Percentiles rank a stretch among this genome's conserved stretches.
phyloP scores from a whole-genome alignment of 64 coral and sea anemone species.

The Montipora foliosa region DNA sequence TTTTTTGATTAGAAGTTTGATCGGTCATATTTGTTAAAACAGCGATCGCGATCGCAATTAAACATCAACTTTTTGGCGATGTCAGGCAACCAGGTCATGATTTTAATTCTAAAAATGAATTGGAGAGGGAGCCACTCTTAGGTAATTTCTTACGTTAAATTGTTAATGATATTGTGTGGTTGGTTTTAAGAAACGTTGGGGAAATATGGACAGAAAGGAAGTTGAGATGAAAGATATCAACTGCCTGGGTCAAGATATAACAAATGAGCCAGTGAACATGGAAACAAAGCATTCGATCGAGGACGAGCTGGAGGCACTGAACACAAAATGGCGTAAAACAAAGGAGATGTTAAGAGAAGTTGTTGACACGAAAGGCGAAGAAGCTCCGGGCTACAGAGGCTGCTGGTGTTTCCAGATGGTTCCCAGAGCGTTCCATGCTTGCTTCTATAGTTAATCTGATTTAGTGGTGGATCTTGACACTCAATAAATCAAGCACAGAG shows the following conservation, averaged over 20 bases:
- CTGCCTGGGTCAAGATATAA: conserved; percentile 56
- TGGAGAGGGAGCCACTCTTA: too few species aligned
- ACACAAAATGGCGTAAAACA: conserved; percentile 37
- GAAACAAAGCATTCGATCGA: background rate
- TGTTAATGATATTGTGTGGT: background rate
- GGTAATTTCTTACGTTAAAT: background rate
- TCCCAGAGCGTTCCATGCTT: conserved; percentile 22
- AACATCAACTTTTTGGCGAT: too few species aligned
- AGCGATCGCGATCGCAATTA: too few species aligned
- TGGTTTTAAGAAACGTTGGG: conserved; percentile 15
- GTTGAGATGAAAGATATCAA: conserved; percentile 32
- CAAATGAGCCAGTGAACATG: background rate
- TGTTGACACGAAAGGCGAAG: background rate
- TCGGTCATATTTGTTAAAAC: too few species aligned
- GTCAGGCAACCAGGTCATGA: too few species aligned
- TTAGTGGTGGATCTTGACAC: too few species aligned
- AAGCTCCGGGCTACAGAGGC: background rate
- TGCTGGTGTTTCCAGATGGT: conserved; percentile 37
- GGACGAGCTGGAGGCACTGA: conserved; percentile 24
- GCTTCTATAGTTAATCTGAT: conserved; percentile 8
- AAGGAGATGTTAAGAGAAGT: conserved; percentile 13
- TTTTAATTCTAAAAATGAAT: too few species aligned
- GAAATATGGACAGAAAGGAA: conserved; percentile 20
- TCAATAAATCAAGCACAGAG: too few species aligned
- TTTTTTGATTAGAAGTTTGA: too few species aligned